These are phyloP conservation scores for Callionymus lyra DNA, from an alignment of 2,113 vertebrate genomes.

Conservation along the genomic window DNA sequence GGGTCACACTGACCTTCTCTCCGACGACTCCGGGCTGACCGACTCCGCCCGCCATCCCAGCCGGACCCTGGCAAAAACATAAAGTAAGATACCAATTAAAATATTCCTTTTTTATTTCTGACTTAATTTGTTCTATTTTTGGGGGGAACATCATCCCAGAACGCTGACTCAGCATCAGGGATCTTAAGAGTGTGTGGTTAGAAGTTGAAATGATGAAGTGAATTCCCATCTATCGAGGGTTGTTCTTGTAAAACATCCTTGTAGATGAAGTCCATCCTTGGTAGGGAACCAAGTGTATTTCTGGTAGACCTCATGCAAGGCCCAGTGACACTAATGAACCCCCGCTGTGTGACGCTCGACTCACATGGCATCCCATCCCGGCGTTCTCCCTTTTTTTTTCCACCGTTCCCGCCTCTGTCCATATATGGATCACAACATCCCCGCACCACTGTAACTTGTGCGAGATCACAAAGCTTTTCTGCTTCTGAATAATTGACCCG, in stretches of 20 bases:
- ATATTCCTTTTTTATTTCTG: slow-evolving; percentile 35
- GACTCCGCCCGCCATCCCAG: slow-evolving; percentile 72
- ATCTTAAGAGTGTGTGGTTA: slow-evolving; percentile 13
- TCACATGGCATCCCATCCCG: slow-evolving; percentile 12
- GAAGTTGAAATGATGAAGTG: neutral
- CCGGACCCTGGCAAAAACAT: slow-evolving; percentile 62
- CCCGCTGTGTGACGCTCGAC: slow-evolving; percentile 24
- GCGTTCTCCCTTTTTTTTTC: slow-evolving; percentile 12
- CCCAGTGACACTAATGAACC: slow-evolving; percentile 6
- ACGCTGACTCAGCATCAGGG: slow-evolving; percentile 29
- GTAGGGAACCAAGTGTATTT: slow-evolving; percentile 15
- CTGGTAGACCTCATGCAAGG: slow-evolving; percentile 21
- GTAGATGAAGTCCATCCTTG: slow-evolving; percentile 8
- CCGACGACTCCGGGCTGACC: slow-evolving; percentile 82
- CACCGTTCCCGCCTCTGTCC: slow-evolving; percentile 27
- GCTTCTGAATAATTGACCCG: slow-evolving; percentile 64
- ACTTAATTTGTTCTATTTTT: slow-evolving; percentile 8
- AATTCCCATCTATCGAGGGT: slow-evolving; percentile 5
- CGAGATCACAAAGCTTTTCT: slow-evolving; percentile 21
- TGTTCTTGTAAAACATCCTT: slow-evolving; percentile 5
- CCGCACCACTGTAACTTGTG: slow-evolving; percentile 10
- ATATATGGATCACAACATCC: slow-evolving; percentile 42
- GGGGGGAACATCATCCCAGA: slow-evolving; percentile 28
- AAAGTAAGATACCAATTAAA: slow-evolving; percentile 27
- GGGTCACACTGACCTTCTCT: slow-evolving; percentile 73